A percentile compares a stretch with the other conserved stretches of the same genome.
These are phyloP conservation scores for Brienomyrus longianalis DNA, from an alignment of 2,113 vertebrate species.

Conservation along the genomic window DNA sequence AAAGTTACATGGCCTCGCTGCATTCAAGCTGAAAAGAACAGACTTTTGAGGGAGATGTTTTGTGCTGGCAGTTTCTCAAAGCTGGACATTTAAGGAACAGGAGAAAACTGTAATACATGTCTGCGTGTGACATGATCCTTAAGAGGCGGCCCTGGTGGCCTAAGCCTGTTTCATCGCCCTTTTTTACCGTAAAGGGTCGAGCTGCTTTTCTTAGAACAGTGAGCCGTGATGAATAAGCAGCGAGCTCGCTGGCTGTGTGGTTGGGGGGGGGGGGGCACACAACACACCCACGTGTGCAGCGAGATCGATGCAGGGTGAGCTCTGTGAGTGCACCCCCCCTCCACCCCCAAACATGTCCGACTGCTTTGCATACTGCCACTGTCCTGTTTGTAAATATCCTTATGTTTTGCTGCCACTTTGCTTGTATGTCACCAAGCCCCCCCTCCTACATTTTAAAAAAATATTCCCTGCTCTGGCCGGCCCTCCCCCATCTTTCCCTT, in stretches of 20 bases:
- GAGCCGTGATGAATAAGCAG: slow-evolving; percentile 47
- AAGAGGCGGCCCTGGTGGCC: background rate
- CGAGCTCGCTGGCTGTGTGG: background rate
- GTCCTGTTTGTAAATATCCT: background rate
- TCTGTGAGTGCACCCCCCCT: background rate
- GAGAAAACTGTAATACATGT: background rate
- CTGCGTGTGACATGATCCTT: background rate
- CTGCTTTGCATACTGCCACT: background rate
- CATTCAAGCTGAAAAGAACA: background rate
- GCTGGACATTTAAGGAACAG: background rate
- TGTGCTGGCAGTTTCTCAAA: background rate
- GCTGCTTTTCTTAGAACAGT: slow-evolving; percentile 34
- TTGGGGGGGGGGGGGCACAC: background rate
- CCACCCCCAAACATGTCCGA: background rate
- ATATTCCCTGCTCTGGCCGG: background rate
- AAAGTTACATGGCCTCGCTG: background rate
- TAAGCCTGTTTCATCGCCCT: background rate
- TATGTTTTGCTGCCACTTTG: background rate
- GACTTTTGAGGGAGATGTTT: background rate
- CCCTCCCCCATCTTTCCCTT: background rate
- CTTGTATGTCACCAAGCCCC: background rate
- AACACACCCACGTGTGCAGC: background rate
- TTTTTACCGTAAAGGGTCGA: background rate
- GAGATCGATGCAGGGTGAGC: background rate
- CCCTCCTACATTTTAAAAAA: background rate